Conservation (phyloP, 2,797 vertebrate genomes). For the Perodicticus potto region DNA sequence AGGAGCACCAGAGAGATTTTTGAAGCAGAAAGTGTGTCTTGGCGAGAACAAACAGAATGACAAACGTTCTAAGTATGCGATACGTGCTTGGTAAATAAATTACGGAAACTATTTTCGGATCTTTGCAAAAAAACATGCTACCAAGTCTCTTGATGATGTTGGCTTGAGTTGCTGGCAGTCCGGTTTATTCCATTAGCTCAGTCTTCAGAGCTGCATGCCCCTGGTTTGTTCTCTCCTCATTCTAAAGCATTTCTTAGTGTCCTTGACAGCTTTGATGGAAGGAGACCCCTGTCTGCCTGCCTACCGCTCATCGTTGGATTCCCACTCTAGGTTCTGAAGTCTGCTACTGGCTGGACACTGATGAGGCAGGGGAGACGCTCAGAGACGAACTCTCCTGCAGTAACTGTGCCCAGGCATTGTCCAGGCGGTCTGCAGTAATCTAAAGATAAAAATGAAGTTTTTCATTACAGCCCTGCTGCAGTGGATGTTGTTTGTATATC, state of each 20-base stretch:
- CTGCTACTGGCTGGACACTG: not conserved
- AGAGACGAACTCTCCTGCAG: too few species aligned
- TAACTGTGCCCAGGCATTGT: too few species aligned
- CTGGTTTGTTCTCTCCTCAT: slow-evolving; percentile 48
- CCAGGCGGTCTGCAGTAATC: too few species aligned
- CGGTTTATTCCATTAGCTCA: slow-evolving; percentile 63
- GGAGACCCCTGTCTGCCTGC: not conserved
- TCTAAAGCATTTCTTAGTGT: not conserved
- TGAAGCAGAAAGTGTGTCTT: not conserved
- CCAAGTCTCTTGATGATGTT: slow-evolving; percentile 71
- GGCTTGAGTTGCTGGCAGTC: slow-evolving; percentile 60
- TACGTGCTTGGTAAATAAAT: not conserved
- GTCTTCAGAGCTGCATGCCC: slow-evolving; percentile 61
- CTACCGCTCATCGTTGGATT: not conserved
- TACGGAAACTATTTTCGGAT: slow-evolving; percentile 66
- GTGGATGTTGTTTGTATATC: too few species aligned
- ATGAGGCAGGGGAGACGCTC: too few species aligned
- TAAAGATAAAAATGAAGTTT: too few species aligned
- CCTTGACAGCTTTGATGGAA: not conserved
- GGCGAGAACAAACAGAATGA: not conserved
- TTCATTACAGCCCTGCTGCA: too few species aligned
- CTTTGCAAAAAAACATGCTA: slow-evolving; percentile 71
- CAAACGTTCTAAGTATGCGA: not conserved
- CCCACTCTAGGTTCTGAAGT: not conserved
- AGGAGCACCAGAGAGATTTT: slow-evolving; percentile 20